phyloP scores from a whole-genome alignment of 1,140 invertebrate species.

The Drosophila ananassae region DNA sequence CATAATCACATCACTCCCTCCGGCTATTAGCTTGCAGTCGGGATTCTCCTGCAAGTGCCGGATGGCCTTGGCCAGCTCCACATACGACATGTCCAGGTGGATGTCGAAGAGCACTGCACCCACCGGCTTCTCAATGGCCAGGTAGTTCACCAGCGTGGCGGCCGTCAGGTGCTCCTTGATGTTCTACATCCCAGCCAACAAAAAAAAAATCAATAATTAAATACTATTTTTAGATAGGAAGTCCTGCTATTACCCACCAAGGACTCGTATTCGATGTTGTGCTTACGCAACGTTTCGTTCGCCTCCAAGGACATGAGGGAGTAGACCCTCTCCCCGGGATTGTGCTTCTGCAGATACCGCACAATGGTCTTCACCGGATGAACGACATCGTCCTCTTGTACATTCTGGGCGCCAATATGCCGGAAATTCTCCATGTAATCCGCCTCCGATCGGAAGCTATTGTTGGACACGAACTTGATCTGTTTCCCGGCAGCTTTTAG shows the following conservation, averaged over 20 bases:
- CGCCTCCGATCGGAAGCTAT: conserved; percentile 84
- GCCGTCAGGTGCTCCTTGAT: conserved; percentile 73
- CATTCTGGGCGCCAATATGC: conserved; percentile 56
- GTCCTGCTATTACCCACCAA: conserved; percentile 44
- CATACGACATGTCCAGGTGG: conserved; percentile 71
- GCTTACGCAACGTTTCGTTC: conserved; percentile 72
- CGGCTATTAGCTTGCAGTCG: conserved; percentile 64
- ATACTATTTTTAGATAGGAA: background rate
- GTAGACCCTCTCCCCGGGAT: conserved; percentile 54
- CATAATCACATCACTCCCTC: conserved; percentile 70
- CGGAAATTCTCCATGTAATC: conserved; percentile 78
- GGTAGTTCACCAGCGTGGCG: conserved; percentile 49
- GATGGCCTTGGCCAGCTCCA: conserved; percentile 69
- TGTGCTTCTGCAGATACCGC: conserved; percentile 63
- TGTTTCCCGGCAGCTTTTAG: conserved; percentile 88
- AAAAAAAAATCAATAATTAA: background rate
- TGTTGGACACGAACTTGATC: conserved; percentile 90
- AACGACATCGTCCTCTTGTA: conserved; percentile 63
- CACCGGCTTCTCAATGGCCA: conserved; percentile 62
- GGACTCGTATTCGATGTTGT: conserved; percentile 68
- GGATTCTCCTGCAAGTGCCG: conserved; percentile 62
- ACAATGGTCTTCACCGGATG: conserved; percentile 76
- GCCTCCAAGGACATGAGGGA: conserved; percentile 68
- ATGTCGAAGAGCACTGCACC: conserved; percentile 74
- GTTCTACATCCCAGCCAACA: background rate